Percentiles rank a stretch among this genome's conserved stretches.
phyloP scores from a whole-genome alignment of 2,113 vertebrate genomes.

The Heterocephalus glaber region DNA sequence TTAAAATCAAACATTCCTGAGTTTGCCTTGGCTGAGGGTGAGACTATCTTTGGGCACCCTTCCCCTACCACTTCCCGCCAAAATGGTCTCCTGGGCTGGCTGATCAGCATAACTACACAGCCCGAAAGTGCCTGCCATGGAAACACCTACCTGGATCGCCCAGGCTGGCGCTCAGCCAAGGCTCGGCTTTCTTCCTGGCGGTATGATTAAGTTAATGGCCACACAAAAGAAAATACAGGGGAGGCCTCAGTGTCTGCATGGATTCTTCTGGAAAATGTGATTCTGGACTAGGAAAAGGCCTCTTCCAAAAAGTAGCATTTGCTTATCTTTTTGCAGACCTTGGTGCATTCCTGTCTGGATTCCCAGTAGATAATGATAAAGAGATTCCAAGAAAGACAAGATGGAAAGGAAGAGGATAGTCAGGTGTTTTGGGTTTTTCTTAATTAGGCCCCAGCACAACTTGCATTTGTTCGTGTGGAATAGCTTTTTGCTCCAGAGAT shows the following conservation, averaged over 20 bases:
- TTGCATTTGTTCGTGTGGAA: background rate
- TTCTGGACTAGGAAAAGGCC: background rate
- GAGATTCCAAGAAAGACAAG: background rate
- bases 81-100: background rate
- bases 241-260: rapidly evolving
- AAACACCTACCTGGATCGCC: background rate
- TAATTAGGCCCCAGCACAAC: background rate
- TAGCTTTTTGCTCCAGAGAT: background rate
- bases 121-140: background rate
- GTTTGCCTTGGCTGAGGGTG: slow-evolving; percentile 54
- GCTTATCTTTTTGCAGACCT: background rate
- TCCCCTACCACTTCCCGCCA: background rate
- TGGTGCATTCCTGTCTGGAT: background rate
- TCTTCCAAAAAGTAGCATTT: background rate
- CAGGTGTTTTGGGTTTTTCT: background rate
- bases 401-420: background rate
- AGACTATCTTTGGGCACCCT: slow-evolving; percentile 22
- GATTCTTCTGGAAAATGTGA: background rate
- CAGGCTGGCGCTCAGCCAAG: background rate
- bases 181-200: background rate
- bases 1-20: slow-evolving; percentile 7
- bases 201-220: background rate
- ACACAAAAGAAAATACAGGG: background rate
- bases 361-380: background rate
- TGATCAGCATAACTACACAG: background rate